phyloP scores from a whole-genome alignment of 2,113 vertebrate genomes.

The Menura novaehollandiae region DNA sequence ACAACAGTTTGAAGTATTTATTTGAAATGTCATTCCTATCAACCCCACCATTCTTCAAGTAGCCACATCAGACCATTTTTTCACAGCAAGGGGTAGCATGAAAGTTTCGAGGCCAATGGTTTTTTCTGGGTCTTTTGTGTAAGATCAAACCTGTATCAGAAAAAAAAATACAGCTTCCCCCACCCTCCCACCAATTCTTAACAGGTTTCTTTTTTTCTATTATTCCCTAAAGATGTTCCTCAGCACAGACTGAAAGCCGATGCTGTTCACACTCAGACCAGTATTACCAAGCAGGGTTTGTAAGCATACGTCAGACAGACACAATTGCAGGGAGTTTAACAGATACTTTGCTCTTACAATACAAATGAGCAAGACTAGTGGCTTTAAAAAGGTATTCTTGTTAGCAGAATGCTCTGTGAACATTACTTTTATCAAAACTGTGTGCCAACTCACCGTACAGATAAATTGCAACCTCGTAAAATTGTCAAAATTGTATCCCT shows the following conservation, averaged over 20 bases:
- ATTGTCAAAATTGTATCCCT: conserved; percentile 28
- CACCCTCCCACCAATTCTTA: background rate
- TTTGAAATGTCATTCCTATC: background rate
- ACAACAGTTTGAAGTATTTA: background rate
- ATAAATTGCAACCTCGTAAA: conserved; percentile 44
- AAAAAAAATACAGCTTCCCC: background rate
- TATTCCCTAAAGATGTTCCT: background rate
- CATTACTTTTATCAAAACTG: conserved; percentile 1
- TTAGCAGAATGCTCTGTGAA: background rate
- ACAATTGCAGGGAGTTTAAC: background rate
- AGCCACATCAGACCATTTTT: background rate
- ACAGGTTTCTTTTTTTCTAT: background rate
- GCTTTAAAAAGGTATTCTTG: background rate
- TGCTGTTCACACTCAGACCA: background rate
- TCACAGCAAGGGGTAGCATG: background rate
- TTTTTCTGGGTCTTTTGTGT: background rate
- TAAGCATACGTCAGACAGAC: background rate
- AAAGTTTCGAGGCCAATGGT: background rate
- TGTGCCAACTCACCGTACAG: background rate
- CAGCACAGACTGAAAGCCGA: background rate
- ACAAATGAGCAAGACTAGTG: background rate
- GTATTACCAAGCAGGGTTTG: background rate
- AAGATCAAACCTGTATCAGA: background rate
- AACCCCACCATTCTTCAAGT: background rate
- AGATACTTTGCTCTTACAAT: background rate